Base-by-base conservation (phyloP, 2,797 vertebrate species). In the Enteromius anoplus region DNA sequence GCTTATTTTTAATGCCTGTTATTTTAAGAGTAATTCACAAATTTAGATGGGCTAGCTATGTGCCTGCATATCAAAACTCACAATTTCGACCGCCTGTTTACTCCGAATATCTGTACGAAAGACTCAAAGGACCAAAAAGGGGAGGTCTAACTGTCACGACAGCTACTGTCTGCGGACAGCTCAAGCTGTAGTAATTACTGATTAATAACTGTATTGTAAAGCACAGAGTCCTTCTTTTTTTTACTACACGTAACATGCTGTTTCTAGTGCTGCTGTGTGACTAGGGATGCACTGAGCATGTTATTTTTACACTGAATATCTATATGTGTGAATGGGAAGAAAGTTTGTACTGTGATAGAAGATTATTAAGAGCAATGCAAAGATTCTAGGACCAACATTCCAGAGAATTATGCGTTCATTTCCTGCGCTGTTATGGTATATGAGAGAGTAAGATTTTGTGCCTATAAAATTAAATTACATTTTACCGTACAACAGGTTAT, bases 331-430 rank as follows among this genome's bases (percentile, higher is more conserved):
- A 76, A 49, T 77, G 37, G 49, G 64, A 72, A 45, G 81, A 53
- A 75, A 75, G 47, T 53, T 10, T 65, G 58, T 51, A 75, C 80
- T 82, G 68, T 66, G 72, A 82, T 53, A 62, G 21, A 8, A 72
- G 34, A 71, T 78, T 72, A 72, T 82, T 82, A 29, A n/a, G 53
- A 82, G 71, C 34, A 65, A 37, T 32, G 80, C 17, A 15, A 19
- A 68, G 23, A 66, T 26, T 82, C 79, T 40, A 69, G 90, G 89
- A 93, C 92, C 92, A 93, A 93, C 91, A 91, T 80, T 82, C 75
- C 66, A 71, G 79, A 82, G 34, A 83, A 78, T 78, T 60, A n/a
- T 29, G 19, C 2, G 23, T 77, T 21, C 14, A 49, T 78, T 58
- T 84, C 34, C n/a, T 84, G 81, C 66, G 79, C 55, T 64, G 53